These are phyloP conservation scores for Drosophila albomicans DNA, from an alignment of 1,140 invertebrate species.

Conservation along the genomic window DNA sequence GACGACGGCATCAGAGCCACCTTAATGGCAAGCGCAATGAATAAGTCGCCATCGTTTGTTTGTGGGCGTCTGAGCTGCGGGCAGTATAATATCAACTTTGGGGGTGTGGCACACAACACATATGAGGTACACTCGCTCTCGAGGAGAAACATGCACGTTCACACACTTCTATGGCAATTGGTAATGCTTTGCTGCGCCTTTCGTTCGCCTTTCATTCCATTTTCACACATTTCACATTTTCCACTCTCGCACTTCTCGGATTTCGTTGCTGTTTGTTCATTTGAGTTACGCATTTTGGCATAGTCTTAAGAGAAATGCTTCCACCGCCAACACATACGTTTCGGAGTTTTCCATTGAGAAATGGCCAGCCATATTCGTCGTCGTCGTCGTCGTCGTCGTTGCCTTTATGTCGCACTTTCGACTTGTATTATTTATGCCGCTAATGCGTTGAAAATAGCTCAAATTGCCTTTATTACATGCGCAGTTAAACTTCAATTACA, in stretches of 20 bases:
- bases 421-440: conserved; percentile 76
- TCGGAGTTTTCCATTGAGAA: conserved; percentile 45
- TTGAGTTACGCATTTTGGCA: conserved; percentile 44
- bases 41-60: conserved; percentile 83
- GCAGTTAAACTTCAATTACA: conserved; percentile 84
- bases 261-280: conserved; percentile 51
- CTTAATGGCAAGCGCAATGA: conserved; percentile 82
- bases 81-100: conserved; percentile 34
- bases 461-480: conserved; percentile 84
- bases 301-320: conserved; percentile 58
- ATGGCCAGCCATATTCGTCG: conserved; percentile 52
- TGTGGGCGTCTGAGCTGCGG: conserved; percentile 52
- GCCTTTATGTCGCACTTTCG: conserved; percentile 71
- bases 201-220: conserved; percentile 66
- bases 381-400: conserved; percentile 37
- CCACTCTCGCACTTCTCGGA: conserved; percentile 22
- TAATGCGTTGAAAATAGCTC: conserved; percentile 84
- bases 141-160: conserved; percentile 3
- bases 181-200: conserved; percentile 61
- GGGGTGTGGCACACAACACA: conserved; percentile 7
- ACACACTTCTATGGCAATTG: conserved; percentile 20
- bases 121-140: not conserved
- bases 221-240: conserved; percentile 46
- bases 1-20: conserved; percentile 60
- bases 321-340: no score